Percentiles rank a stretch among this genome's conserved stretches.
These are phyloP conservation scores for Hypsibius dujardini DNA, from an alignment of 1,140 invertebrate species.

Conservation along the genomic window DNA sequence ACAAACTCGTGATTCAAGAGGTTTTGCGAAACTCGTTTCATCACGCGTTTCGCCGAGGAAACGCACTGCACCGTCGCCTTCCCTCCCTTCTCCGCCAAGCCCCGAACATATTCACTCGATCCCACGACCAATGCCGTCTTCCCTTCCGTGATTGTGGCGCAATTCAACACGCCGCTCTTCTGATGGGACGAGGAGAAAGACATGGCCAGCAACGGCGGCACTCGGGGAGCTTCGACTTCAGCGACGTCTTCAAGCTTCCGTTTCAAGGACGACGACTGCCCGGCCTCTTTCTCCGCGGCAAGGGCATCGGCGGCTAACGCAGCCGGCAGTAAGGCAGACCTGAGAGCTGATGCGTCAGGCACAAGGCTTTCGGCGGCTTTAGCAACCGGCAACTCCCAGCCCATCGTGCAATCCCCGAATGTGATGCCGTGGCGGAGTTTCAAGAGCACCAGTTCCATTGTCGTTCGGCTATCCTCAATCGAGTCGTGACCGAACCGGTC, in stretches of 20 bases:
- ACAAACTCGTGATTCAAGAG: neutral
- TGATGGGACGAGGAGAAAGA: too few species aligned
- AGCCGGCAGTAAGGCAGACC: too few species aligned
- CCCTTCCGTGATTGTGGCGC: too few species aligned
- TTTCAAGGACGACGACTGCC: too few species aligned
- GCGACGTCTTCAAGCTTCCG: too few species aligned
- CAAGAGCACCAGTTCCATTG: constrained; percentile 63
- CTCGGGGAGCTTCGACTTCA: too few species aligned
- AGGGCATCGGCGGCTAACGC: too few species aligned
- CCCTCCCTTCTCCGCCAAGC: neutral
- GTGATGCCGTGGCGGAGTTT: constrained; percentile 51
- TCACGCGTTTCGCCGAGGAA: neutral
- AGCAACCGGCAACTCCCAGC: constrained; percentile 2
- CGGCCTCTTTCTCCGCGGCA: too few species aligned
- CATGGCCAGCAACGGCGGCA: too few species aligned
- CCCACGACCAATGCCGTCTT: neutral
- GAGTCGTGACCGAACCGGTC: constrained; percentile 54
- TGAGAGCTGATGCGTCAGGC: too few species aligned
- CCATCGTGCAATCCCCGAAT: constrained; percentile 6
- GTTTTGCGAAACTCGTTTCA: neutral
- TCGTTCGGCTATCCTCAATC: constrained; percentile 61
- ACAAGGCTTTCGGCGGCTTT: too few species aligned
- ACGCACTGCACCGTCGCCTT: neutral
- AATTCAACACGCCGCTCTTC: too few species aligned
- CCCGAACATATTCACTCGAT: neutral